Base-by-base conservation (phyloP, 2,797 vertebrate species). In the Agapornis canus region DNA sequence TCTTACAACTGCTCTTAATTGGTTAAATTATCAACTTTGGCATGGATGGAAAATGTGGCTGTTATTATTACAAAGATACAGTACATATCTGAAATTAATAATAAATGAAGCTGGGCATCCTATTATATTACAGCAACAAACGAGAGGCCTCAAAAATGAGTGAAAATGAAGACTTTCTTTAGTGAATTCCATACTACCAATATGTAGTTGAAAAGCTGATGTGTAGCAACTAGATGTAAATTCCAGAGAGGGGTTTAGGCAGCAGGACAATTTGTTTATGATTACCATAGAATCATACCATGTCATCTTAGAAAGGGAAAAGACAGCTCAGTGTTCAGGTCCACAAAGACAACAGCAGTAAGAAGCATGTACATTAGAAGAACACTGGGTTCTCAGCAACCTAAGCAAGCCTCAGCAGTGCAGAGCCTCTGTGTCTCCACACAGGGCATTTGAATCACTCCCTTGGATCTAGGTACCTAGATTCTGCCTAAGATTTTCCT, bases 401-500 rank as follows among this genome's bases (percentile, higher is more conserved):
- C 11, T 5, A 14, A 94, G 57, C 32, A 45, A 83, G 31, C 17
- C 35, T 92, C 54, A 73, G 56, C 40, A 43, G 7, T 7, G 40
- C 51, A 77, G 40, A 43, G 47, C 23, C 69, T 68, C 78, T 64
- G 6, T 10, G 60, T 52, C 75, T 89, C 69, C 11, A 4, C 65
- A 78, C 14, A 49, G 17, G 35, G 52, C 10, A 6, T 61, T 72
- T 88, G 47, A 75, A 76, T 57, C 73, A 63, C 10, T 75, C 13
- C 42, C 57, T 91, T 82, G 69, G 87, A 94, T 60, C 78, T 91
- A 75, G 69, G 52, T 54, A 61, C 63, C 82, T 86, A 91, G 54
- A 90, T 78, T 83, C 31, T 81, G 93, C 47, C 87, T 81, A 57
- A 81, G n/a, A 63, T 92, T 86, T 68, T n/a, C 78, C 85, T 83